phyloP scores from a whole-genome alignment of 2,888 invertebrate genomes.

The Drosophila dives region DNA sequence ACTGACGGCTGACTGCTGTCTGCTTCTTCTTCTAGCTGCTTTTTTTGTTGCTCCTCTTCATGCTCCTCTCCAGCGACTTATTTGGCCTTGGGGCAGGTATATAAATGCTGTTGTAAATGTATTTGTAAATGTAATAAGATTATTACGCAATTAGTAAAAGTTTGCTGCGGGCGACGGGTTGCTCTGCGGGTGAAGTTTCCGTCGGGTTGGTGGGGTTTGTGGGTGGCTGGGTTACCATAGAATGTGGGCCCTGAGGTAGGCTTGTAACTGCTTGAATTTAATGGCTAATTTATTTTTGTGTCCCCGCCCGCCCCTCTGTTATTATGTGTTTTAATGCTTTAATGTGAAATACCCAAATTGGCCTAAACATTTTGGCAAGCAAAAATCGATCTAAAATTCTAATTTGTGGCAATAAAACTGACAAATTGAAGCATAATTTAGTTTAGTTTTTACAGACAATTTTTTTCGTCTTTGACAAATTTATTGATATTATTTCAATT shows the following conservation, averaged over 20 bases:
- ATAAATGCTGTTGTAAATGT: slow-evolving; percentile 79
- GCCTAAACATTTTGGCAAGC: neutral
- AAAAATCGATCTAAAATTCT: neutral
- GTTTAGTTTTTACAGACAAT: neutral
- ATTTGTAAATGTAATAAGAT: slow-evolving; percentile 80
- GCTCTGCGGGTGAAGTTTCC: slow-evolving; percentile 1
- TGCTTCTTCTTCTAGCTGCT: slow-evolving; percentile 9
- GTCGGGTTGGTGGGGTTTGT: neutral
- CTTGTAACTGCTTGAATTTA: slow-evolving; percentile 69
- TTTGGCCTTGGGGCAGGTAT: slow-evolving; percentile 70
- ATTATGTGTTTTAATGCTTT: slow-evolving; percentile 37
- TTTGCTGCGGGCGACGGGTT: slow-evolving; percentile 49
- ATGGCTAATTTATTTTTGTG: slow-evolving; percentile 72
- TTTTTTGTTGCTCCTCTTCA: neutral
- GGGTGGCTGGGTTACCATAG: neutral
- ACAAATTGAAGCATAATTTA: neutral
- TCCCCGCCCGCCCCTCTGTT: slow-evolving; percentile 28
- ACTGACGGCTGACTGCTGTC: slow-evolving; percentile 58
- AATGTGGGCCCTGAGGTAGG: slow-evolving; percentile 46
- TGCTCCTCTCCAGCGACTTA: slow-evolving; percentile 12
- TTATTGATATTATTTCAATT: neutral
- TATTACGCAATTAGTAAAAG: slow-evolving; percentile 78
- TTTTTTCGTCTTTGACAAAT: neutral
- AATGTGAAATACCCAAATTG: slow-evolving; percentile 1
- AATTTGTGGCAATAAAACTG: neutral